A percentile compares a stretch with the other conserved stretches of the same genome.
Conservation (phyloP, 2,113 vertebrate genomes). For the Agapornis roseicollis region DNA sequence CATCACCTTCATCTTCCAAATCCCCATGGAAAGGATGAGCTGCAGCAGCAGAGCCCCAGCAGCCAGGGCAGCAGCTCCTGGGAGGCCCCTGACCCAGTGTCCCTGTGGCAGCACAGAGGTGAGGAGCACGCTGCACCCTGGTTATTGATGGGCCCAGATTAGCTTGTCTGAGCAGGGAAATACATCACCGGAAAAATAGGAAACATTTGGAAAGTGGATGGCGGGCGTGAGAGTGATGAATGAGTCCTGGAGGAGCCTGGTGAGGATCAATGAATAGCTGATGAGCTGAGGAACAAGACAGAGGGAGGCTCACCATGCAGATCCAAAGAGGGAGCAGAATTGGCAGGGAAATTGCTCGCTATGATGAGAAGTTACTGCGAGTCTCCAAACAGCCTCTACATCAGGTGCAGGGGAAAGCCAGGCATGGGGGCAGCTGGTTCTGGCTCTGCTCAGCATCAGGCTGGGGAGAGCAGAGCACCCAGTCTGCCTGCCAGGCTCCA, state of each 20-base stretch:
- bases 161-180: slow-evolving; percentile 2
- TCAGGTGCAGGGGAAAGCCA: no score
- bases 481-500: fast-evolving
- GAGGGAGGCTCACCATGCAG: not conserved
- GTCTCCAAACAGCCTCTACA: not conserved
- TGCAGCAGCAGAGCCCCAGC: not conserved
- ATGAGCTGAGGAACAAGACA: not conserved
- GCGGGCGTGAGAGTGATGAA: not conserved
- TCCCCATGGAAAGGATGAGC: not conserved
- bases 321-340: not conserved
- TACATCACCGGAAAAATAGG: not conserved
- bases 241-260: not conserved
- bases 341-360: not conserved
- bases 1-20: not conserved
- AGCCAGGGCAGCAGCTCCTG: not conserved
- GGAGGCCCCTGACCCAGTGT: fast-evolving
- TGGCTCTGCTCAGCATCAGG: fast-evolving
- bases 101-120: not conserved
- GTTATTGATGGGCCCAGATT: not conserved
- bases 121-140: not conserved
- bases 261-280: not conserved
- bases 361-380: fast-evolving
- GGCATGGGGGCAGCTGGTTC: not conserved
- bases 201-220: not conserved
- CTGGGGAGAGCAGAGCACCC: not conserved